A percentile compares a stretch with the other conserved stretches of the same genome.
phyloP scores from a whole-genome alignment of 2,113 vertebrate genomes.

The Sebastes fasciatus region DNA sequence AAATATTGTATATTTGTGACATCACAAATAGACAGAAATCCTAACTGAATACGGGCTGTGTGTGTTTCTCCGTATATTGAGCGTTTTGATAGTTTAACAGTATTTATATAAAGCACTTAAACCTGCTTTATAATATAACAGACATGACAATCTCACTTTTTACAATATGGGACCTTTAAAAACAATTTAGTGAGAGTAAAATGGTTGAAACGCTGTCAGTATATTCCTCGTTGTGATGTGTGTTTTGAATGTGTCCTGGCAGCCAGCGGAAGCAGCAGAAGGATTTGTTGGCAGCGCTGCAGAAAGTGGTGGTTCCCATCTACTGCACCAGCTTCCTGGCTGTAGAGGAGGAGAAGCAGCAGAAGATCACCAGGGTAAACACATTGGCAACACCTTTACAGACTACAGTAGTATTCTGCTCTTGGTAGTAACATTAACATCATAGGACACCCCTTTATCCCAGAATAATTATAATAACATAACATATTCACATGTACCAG shows the following conservation, averaged over 20 bases:
- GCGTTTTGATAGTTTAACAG: no score
- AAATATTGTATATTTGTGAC: no score
- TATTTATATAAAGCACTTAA: no score
- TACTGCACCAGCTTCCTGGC: slow-evolving; percentile 98
- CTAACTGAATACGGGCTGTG: no score
- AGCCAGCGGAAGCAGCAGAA: slow-evolving; percentile 98
- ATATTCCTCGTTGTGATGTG: background rate
- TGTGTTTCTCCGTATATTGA: no score
- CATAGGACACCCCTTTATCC: background rate
- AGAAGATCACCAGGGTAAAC: slow-evolving; percentile 94
- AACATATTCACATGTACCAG: background rate
- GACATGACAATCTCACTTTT: no score
- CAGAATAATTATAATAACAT: background rate
- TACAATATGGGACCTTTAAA: background rate
- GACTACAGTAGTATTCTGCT: background rate
- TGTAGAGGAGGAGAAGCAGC: slow-evolving; percentile 98
- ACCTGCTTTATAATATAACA: no score
- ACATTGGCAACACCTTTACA: background rate
- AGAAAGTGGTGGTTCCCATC: slow-evolving; percentile 98
- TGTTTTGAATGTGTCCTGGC: slow-evolving; percentile 35
- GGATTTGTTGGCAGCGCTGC: slow-evolving; percentile 94
- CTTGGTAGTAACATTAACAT: background rate
- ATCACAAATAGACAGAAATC: no score
- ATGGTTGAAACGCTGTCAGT: background rate
- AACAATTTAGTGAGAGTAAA: background rate